Base-by-base conservation (phyloP, 1,140 invertebrate species). In the Bombus pascuorum region DNA sequence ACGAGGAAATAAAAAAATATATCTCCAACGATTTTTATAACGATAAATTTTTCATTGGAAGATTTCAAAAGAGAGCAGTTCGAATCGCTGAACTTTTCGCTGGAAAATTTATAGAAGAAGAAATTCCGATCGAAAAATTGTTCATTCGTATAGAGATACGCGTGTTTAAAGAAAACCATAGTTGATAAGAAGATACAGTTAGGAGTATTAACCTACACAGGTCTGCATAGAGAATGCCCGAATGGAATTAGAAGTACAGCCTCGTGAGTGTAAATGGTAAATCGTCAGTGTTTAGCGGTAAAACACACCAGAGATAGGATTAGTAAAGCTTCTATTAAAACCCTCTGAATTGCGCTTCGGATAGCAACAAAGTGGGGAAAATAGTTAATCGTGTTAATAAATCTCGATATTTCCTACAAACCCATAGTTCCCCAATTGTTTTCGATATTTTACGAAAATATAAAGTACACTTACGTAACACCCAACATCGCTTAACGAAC, bases 401-500 rank as follows among this genome's bases (percentile, higher is more conserved):
- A 15, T 32, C 8, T 34, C 47, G 13, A 37, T 22, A 6, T 53
- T 53, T 53, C n/a, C n/a, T 1, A n/a, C 9, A 34, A 18, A 13
- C 2, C 18, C 47, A 8, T 53, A 53, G 15, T n/a, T 71, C 1
- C 13, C 37, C 18, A 0, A 53, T 42, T 15, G 28, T 0, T 42
- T 42, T 42, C 32, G 0, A 34, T 37, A 68, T 15, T 2, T n/a
- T 15, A 34, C 13, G 28, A 62, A 34, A 34, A 34, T 6, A 18
- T 15, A 32, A 65, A 65, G n/a, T 5, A 65, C n/a, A 18, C 15
- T 15, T 32, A 32, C n/a, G 4, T 15, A 53, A 65, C n/a, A 18
- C 5, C 4, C n/a, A 2, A 12, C 28, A 0, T 4, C 18, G 0
- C 25, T 59, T 28, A 13, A 15, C 2, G 3, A 37, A 25, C 3